Conservation (phyloP, 2,888 invertebrate species). For the Aphrophora alni region DNA sequence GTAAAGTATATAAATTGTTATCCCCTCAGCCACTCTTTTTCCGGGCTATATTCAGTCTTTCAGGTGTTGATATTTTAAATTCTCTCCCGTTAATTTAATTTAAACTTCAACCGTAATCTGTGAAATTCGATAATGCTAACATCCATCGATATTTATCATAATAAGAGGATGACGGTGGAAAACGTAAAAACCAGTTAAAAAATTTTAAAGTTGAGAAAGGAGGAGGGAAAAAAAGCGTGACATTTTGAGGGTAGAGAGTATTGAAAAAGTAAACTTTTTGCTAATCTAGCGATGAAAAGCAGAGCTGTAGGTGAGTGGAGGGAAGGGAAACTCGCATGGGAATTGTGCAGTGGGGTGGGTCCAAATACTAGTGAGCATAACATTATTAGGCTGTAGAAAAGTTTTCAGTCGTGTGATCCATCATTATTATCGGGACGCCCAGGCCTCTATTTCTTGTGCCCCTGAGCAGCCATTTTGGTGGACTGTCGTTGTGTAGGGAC, state of each 20-base stretch:
- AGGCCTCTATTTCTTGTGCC: background rate
- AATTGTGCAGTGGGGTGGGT: background rate
- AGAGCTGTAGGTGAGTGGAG: background rate
- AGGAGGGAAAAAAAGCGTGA: background rate
- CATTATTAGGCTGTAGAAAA: conserved; percentile 47
- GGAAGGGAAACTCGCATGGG: background rate
- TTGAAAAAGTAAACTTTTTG: background rate
- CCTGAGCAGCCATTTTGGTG: background rate
- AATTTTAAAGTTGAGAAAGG: no score
- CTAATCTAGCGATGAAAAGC: background rate
- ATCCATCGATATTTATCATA: no score
- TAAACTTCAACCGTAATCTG: no score
- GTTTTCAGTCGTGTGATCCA: conserved; percentile 45
- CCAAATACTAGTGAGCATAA: conserved; percentile 41
- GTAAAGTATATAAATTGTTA: no score
- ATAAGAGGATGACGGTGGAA: no score
- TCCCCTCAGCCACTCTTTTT: no score
- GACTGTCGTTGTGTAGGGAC: background rate
- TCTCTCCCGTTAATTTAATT: no score
- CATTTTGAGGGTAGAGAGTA: background rate
- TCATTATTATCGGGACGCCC: conserved; percentile 48
- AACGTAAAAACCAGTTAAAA: no score
- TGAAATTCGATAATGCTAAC: no score
- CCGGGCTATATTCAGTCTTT: no score
- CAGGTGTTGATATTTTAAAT: no score